These are phyloP conservation scores for Tribolium castaneum DNA, from an alignment of 1,140 invertebrate species.

Conservation along the genomic window DNA sequence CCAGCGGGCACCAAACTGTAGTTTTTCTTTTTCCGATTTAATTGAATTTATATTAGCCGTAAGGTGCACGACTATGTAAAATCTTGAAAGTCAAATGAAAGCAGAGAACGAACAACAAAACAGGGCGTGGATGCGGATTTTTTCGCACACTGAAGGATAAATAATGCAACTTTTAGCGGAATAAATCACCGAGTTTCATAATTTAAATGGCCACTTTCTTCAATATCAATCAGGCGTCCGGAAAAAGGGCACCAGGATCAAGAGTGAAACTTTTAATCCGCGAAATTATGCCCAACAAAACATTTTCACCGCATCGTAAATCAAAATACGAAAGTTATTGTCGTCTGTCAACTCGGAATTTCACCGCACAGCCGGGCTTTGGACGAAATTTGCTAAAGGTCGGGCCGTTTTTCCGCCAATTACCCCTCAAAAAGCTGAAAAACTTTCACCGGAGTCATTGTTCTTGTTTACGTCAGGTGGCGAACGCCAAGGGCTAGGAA, in stretches of 20 bases:
- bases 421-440: neutral
- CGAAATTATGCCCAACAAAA: slow-evolving; percentile 9
- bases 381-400: neutral
- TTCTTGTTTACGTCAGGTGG: neutral
- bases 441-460: neutral
- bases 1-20: neutral
- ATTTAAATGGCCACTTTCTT: slow-evolving; percentile 35
- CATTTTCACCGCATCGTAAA: slow-evolving; percentile 21
- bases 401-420: neutral
- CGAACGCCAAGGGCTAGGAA: neutral
- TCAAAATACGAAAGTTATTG: slow-evolving; percentile 34
- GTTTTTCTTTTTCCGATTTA: slow-evolving; percentile 5
- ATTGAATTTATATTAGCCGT: slow-evolving; percentile 18
- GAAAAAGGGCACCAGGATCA: neutral
- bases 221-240: slow-evolving; percentile 19
- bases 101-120: neutral
- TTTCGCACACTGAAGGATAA: slow-evolving; percentile 14
- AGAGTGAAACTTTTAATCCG: slow-evolving; percentile 17
- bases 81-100: slow-evolving; percentile 26
- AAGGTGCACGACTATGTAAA: neutral
- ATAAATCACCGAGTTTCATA: slow-evolving; percentile 2
- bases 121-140: slow-evolving; percentile 19
- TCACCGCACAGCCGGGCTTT: neutral
- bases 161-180: slow-evolving; percentile 9
- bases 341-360: neutral